Conservation (phyloP, 2,113 vertebrate species). For the Pelobates fuscus region DNA sequence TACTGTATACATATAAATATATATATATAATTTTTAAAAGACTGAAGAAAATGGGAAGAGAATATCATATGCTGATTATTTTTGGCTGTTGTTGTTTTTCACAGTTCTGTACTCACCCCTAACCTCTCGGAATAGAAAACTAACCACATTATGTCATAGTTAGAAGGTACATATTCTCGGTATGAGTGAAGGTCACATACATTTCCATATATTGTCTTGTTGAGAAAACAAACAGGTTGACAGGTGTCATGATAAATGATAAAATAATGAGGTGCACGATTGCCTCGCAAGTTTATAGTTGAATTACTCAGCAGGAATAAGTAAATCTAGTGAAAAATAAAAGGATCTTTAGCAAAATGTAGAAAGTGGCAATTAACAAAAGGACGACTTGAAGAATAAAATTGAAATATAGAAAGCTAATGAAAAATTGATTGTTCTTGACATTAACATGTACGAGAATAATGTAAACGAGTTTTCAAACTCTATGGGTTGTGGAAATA, state of each 20-base stretch:
- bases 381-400: slow-evolving; percentile 10
- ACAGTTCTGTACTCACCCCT: slow-evolving; percentile 3
- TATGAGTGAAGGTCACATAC: slow-evolving; percentile 10
- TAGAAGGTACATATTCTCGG: not conserved
- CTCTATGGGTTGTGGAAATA: not conserved
- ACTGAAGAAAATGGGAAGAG: not conserved
- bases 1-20: too few species aligned
- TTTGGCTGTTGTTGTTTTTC: not conserved
- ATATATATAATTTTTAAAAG: not conserved
- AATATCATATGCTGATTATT: slow-evolving; percentile 1
- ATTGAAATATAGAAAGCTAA: slow-evolving; percentile 25
- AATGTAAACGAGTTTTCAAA: not conserved
- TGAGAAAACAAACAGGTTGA: slow-evolving; percentile 18
- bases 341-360: not conserved
- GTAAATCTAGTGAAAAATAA: not conserved
- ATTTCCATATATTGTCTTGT: slow-evolving; percentile 32
- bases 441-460: slow-evolving; percentile 21
- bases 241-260: slow-evolving; percentile 32
- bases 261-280: slow-evolving; percentile 29
- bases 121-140: slow-evolving; percentile 14
- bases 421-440: slow-evolving; percentile 37
- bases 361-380: slow-evolving; percentile 38
- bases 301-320: not conserved
- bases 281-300: not conserved
- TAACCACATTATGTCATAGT: slow-evolving; percentile 10